Evolutionary conservation across 1,140 invertebrate species (phyloP), one percentile per base, ranked within the genome.

Genomic region (Eumeta japonica): DNA sequence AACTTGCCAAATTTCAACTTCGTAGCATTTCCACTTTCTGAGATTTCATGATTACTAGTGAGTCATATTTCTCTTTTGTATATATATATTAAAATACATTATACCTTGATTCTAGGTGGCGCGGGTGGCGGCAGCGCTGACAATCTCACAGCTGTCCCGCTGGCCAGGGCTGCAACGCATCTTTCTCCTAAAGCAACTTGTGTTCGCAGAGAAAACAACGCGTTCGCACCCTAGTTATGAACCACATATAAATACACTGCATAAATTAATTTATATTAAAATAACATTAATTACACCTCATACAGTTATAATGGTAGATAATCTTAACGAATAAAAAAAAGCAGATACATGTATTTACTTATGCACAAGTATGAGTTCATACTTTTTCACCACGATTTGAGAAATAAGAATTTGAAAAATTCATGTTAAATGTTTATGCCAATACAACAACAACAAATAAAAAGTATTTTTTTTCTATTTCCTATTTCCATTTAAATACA

Each of bases 101-200:
- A n/a, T 12, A 62, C 64, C 53, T 67, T 67, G 12, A 68, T 58
- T 9, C 50, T 51, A 3, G 64, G 67, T 30, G 64, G 61, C 10
- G 55, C 29, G 16, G 62, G 67, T 2, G 62, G 82, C 2, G 90
- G 90, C 16, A 95, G 61, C 0, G 90, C 82, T 0, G 80, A 76
- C 1, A 94, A 61, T 51, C 83, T 90, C 2, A 90, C 76, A 10
- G 87, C 92, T 0, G 92, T 96, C 2, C 90, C 93, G 18, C 90
- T 91, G 9, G 92, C 93, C 45, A 94, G 81, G 1, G 88, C 89
- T 45, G 94, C 83, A 14, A 97, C 80, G 58, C 92, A 80, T 24
- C 86, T 85, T 55, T 96, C 93, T 2, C 94, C 93, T 32, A 97
- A 83, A 1, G 89, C 85, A 15, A 97, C 83, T 58, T 94, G 89